Conservation (phyloP, 2,797 vertebrate species). For the Ptychadena robeensis region DNA sequence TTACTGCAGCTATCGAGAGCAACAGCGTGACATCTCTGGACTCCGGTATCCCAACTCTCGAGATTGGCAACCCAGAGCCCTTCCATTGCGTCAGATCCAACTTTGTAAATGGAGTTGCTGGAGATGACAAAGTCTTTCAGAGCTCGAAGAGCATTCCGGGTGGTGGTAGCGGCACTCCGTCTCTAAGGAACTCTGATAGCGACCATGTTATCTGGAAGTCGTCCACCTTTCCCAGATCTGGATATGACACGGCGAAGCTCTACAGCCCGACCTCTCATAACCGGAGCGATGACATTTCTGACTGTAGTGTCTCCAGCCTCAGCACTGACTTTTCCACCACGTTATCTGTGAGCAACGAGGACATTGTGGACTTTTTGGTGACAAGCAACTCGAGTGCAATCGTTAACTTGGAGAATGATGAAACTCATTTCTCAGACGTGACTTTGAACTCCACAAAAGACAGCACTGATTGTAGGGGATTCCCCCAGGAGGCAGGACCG, state of each 20-base stretch:
- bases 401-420: slow-evolving; percentile 86
- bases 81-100: slow-evolving; percentile 70
- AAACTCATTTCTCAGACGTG: slow-evolving; percentile 78
- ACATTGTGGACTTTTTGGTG: slow-evolving; percentile 87
- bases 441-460: slow-evolving; percentile 74
- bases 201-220: slow-evolving; percentile 78
- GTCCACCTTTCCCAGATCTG: slow-evolving; percentile 86
- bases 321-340: slow-evolving; percentile 89
- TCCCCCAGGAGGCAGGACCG: slow-evolving; percentile 60
- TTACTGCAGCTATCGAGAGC: slow-evolving; percentile 72
- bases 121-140: slow-evolving; percentile 69
- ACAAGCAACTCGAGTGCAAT: slow-evolving; percentile 91
- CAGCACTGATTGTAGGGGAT: slow-evolving; percentile 61
- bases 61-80: slow-evolving; percentile 86
- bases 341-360: slow-evolving; percentile 86
- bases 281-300: slow-evolving; percentile 85
- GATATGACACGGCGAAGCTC: slow-evolving; percentile 80
- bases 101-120: slow-evolving; percentile 67
- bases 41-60: slow-evolving; percentile 91
- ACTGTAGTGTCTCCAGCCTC: slow-evolving; percentile 90
- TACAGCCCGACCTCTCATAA: slow-evolving; percentile 78
- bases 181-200: slow-evolving; percentile 47
- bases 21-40: slow-evolving; percentile 86
- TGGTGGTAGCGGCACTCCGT: slow-evolving; percentile 59
- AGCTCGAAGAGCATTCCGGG: slow-evolving; percentile 64